Evolutionary conservation across 2,113 vertebrate genomes (phyloP), one percentile per base, ranked within the genome.

Genomic region (Ameiurus melas): DNA sequence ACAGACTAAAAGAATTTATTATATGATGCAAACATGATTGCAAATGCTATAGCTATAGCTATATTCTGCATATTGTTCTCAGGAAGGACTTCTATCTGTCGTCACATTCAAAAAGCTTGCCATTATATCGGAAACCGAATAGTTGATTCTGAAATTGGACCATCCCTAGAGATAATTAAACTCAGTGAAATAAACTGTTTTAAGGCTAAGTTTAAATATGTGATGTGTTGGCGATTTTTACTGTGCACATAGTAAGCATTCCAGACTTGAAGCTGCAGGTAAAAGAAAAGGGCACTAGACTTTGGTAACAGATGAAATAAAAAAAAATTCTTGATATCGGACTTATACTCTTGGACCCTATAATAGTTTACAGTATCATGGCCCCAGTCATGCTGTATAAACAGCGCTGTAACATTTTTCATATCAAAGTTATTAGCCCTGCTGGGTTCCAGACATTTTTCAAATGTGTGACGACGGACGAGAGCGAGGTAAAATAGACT

Each of bases 331-430:
- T 66, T 71, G 68, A 75, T 43, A 39, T 33, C 36, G 33, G 19
- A 73, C 33, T 39, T 9, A 77, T 77, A 51, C 13, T 51, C 75
- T 2, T 51, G 25, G 47, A 78, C 47, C 12, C 10, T 47, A 5
- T 27, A 12, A 13, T 84, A n/a, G 68, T 60, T 75, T 60, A 75
- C 53, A 85, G 33, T 51, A 43, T 77, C 71, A 47, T 62, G 85
- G 36, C 25, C 33, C 5, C 20, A 39, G 39, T 78, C 57, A 57
- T 75, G 33, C 36, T 27, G 33, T 43, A 33, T 71, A 85, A 57
- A 71, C 55, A 86, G 55, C 20, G 5, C 68, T 75, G 55, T 39
- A 39, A 33, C 53, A 12, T 33, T 60, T 58, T 77, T 58, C 36
- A 47, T 39, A 62, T 60, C 7, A 27, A n/a, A 62, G 36, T n/a